These are phyloP conservation scores for Pentamera pediparva DNA, from an alignment of 53 echinoderm and acorn worm species.

Conservation along the genomic window DNA sequence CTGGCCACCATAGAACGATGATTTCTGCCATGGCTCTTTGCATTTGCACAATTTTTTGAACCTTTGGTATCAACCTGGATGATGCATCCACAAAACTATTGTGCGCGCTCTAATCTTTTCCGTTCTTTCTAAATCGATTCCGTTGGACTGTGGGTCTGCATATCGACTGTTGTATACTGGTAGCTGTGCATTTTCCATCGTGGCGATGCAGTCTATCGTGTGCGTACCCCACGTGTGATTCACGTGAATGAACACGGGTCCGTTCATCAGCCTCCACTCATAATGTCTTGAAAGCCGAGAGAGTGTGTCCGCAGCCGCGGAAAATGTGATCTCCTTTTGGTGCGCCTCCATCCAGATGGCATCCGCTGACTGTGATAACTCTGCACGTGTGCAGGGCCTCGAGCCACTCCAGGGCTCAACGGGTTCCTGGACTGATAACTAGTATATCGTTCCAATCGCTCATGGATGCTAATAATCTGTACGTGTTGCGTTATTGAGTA, in stretches of 20 bases:
- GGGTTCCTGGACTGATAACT: too few species aligned
- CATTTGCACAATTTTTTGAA: not conserved
- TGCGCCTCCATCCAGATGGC: not conserved
- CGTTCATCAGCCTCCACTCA: not conserved
- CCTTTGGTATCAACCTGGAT: slow-evolving; percentile 24
- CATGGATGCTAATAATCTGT: not conserved
- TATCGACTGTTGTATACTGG: slow-evolving; percentile 41
- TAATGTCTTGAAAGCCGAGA: not conserved
- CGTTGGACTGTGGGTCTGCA: slow-evolving; percentile 22
- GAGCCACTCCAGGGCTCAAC: too few species aligned
- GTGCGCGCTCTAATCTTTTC: slow-evolving; percentile 13
- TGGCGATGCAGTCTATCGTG: slow-evolving; percentile 25
- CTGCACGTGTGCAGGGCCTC: not conserved
- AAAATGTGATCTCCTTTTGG: not conserved
- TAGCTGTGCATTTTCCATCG: slow-evolving; percentile 9
- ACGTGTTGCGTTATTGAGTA: too few species aligned
- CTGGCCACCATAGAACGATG: not conserved
- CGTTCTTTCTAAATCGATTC: slow-evolving; percentile 32
- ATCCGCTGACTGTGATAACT: not conserved
- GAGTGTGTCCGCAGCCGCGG: not conserved
- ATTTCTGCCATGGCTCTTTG: not conserved
- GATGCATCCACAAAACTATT: slow-evolving; percentile 39
- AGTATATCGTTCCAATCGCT: not conserved
- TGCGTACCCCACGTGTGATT: not conserved
- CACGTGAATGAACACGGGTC: not conserved